Conservation (phyloP, 2,113 vertebrate species). For the Nyctibius bracteatus region DNA sequence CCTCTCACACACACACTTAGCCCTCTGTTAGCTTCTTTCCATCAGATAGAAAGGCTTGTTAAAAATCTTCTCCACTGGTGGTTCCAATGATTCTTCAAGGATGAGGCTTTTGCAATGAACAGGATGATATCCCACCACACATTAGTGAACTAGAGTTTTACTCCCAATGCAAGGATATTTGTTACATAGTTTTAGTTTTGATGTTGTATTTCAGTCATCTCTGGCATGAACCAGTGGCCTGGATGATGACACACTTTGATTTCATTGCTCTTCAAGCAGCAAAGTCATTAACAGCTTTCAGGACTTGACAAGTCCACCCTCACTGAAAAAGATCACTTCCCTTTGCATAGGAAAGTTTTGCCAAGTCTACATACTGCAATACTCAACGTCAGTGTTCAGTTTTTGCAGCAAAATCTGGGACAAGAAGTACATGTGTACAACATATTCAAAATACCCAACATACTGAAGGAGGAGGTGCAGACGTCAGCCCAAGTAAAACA, state of each 20-base stretch:
- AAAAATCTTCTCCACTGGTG: background rate
- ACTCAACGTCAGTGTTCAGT: background rate
- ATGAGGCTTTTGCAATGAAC: background rate
- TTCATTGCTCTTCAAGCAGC: background rate
- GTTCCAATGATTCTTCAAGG: background rate
- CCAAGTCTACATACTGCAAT: background rate
- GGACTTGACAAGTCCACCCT: background rate
- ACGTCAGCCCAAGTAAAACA: background rate
- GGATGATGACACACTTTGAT: background rate
- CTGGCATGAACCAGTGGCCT: background rate
- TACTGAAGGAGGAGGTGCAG: background rate
- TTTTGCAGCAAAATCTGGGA: background rate
- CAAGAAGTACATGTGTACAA: background rate
- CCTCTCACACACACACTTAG: background rate
- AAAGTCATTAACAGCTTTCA: background rate
- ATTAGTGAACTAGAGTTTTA: background rate
- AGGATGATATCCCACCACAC: background rate
- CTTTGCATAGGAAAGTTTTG: background rate
- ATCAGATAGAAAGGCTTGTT: background rate
- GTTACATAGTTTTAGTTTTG: background rate
- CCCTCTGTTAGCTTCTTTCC: background rate
- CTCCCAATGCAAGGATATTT: background rate
- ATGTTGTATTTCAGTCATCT: background rate
- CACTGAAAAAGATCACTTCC: background rate
- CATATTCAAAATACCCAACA: background rate